A percentile compares a stretch with the other conserved stretches of the same genome.
Conservation (phyloP, 2,888 invertebrate genomes). For the Drosophila gaucha region DNA sequence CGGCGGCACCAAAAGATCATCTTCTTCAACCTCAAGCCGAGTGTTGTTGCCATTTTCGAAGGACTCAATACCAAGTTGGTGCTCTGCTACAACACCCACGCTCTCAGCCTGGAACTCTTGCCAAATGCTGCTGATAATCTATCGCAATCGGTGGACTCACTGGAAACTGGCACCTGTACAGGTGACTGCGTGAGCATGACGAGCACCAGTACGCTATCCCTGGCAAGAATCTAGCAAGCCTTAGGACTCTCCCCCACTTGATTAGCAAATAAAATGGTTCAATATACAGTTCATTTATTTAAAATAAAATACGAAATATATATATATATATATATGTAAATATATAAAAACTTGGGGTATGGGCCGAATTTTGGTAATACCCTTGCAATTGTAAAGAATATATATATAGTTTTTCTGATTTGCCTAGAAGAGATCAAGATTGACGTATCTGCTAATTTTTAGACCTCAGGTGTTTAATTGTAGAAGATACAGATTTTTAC, state of each 20-base stretch:
- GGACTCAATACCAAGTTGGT: slow-evolving; percentile 85
- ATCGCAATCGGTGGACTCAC: slow-evolving; percentile 57
- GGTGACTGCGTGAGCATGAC: slow-evolving; percentile 67
- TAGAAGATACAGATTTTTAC: no score
- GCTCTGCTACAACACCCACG: slow-evolving; percentile 79
- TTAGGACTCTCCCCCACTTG: background rate
- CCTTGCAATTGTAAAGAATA: no score
- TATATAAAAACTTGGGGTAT: no score
- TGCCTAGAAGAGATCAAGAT: no score
- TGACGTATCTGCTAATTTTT: no score
- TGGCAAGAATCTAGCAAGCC: slow-evolving; percentile 35
- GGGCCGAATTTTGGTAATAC: no score
- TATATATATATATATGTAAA: background rate
- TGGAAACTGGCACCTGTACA: slow-evolving; percentile 36
- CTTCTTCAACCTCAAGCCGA: slow-evolving; percentile 93
- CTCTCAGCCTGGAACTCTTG: slow-evolving; percentile 61
- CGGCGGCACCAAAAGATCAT: slow-evolving; percentile 90
- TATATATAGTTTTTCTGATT: no score
- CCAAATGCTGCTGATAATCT: slow-evolving; percentile 29
- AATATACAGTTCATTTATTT: background rate
- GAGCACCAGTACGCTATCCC: slow-evolving; percentile 56
- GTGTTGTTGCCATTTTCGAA: slow-evolving; percentile 92
- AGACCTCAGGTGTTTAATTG: no score
- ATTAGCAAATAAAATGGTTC: no score
- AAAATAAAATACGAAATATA: background rate